These are phyloP conservation scores for Clarias platycephalus DNA, from an alignment of 2,797 vertebrate genomes.

Conservation along the genomic window DNA sequence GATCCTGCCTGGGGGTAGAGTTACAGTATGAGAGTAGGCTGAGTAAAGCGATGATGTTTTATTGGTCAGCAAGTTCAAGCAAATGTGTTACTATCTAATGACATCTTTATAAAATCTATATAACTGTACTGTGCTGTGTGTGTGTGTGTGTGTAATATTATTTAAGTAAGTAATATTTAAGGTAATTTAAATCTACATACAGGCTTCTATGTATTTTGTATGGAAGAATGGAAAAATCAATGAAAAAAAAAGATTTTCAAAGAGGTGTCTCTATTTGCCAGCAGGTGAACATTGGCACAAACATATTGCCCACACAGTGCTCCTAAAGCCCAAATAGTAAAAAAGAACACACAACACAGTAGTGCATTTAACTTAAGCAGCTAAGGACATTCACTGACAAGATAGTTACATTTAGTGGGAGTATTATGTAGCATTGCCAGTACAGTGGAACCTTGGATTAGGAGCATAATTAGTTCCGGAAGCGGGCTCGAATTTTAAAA, in stretches of 20 bases:
- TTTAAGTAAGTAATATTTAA: background rate
- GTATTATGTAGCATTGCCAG: background rate
- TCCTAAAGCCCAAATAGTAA: background rate
- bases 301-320: background rate
- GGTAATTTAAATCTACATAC: background rate
- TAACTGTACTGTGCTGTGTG: background rate
- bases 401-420: background rate
- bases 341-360: background rate
- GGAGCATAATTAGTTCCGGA: too few species aligned
- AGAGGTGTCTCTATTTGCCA: background rate
- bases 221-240: background rate
- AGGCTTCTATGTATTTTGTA: background rate
- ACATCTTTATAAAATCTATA: background rate
- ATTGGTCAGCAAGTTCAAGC: background rate
- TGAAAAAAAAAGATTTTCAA: background rate
- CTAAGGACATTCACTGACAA: background rate
- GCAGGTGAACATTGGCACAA: background rate
- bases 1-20: conserved; percentile 15
- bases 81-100: background rate
- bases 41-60: conserved; percentile 1
- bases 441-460: too few species aligned
- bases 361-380: background rate
- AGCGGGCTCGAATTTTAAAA: too few species aligned
- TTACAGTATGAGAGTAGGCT: conserved; percentile 35
- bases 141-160: background rate